phyloP scores from a whole-genome alignment of 2,797 vertebrate species.

The Artibeus jamaicensis region DNA sequence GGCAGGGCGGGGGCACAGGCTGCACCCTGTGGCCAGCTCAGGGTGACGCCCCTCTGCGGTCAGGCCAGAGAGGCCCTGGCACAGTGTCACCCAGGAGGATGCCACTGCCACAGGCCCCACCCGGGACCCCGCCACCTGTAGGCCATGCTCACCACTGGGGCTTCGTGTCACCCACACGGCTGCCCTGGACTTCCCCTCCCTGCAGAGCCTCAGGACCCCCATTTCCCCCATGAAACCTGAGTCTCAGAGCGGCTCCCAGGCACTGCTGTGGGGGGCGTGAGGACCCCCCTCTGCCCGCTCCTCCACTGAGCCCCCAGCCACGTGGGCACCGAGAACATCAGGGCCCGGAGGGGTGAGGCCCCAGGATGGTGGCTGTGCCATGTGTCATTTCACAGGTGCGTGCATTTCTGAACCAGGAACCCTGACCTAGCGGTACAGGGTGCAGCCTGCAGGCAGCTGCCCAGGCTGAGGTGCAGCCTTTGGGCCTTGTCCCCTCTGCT shows the following conservation, averaged over 20 bases:
- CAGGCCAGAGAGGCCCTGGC: no score
- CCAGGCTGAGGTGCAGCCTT: neutral
- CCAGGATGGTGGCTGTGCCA: neutral
- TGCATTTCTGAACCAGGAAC: neutral
- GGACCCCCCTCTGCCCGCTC: neutral
- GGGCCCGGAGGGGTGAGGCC: neutral
- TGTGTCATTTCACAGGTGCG: neutral
- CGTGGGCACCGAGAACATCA: neutral
- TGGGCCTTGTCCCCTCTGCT: neutral
- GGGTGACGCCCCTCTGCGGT: neutral
- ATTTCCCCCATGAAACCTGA: neutral
- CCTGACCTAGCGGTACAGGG: neutral
- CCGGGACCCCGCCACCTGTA: neutral
- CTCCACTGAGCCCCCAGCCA: neutral
- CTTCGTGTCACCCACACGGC: accelerated
- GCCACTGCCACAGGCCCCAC: neutral
- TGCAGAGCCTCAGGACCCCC: neutral
- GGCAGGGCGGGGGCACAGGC: neutral
- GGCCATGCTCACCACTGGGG: neutral
- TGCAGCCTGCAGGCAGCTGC: neutral
- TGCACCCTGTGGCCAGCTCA: neutral
- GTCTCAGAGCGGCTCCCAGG: neutral
- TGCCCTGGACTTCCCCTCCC: neutral
- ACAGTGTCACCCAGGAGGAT: neutral
- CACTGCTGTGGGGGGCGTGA: neutral